These are phyloP conservation scores for Gallinago nigripennis DNA, from an alignment of 2,797 vertebrate species.

Conservation along the genomic window DNA sequence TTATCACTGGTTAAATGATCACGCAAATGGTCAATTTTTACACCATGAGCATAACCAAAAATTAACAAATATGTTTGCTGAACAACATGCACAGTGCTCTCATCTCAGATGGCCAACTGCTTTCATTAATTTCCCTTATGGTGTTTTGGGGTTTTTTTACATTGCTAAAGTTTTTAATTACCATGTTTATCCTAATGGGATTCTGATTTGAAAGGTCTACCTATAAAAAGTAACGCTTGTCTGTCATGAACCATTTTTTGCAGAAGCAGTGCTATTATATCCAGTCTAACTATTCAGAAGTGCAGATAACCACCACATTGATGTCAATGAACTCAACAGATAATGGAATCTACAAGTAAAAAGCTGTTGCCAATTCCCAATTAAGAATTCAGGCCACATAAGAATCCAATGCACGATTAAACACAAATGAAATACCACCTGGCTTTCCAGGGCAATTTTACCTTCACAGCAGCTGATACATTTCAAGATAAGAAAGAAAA, in stretches of 20 bases:
- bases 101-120: neutral
- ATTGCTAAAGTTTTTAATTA: neutral
- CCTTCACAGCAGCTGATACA: neutral
- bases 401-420: neutral
- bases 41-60: neutral
- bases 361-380: neutral
- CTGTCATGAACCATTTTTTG: neutral
- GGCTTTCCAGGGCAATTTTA: neutral
- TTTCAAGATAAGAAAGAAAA: neutral
- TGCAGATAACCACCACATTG: accelerated
- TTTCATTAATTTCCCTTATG: neutral
- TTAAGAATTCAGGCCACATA: neutral
- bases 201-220: neutral
- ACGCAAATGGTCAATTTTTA: neutral
- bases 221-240: neutral
- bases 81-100: accelerated
- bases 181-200: neutral
- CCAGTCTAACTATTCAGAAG: neutral
- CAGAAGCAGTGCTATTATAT: neutral
- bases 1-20: neutral
- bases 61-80: neutral
- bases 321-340: neutral
- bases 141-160: neutral
- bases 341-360: neutral
- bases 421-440: neutral